Evolutionary conservation across 2,797 vertebrate genomes (phyloP), one percentile per base, ranked within the genome.

Genomic region (Sorex maritimensis): DNA sequence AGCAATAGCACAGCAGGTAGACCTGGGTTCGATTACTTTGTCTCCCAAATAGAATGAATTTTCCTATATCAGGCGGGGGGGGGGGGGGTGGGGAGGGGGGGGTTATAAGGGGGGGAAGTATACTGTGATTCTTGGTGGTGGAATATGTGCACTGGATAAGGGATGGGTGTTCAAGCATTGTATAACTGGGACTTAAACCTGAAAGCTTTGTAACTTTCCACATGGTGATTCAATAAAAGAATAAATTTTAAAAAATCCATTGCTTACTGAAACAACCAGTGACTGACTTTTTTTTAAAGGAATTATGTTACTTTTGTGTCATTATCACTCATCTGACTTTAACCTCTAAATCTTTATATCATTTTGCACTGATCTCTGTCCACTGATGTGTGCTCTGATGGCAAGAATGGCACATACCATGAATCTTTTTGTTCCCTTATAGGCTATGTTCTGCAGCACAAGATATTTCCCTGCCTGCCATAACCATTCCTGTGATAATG

Each of bases 401-500:
- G 26, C 15, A 93, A 78, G 19, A 9, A 34, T 6, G 15, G 58
- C 44, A 88, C 80, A 14, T 74, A 68, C 44, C 11, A 7, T n/a
- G 72, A 79, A 34, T 71, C 67, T 81, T 92, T 83, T 46, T 63
- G 26, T 52, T 81, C 21, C 8, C 2, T 15, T 69, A 73, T 85
- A 41, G 12, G 68, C 2, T 10, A 87, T 21, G 38, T 14, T 52
- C 68, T 81, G 82, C 77, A 72, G 28, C 1, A 88, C 68, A 69
- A 21, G 46, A 83, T 26, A 41, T 9, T 24, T 52, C 4, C 58
- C 28, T 30, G 49, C 13, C 11, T 23, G 52, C 69, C 6, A 49
- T 58, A 69, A 6, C 81, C 94, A 81, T 13, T 6, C 58, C 93
- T 91, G 55, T 67, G 58, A 95, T 68, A 49, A 14, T 81, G 87